A percentile compares a stretch with the other conserved stretches of the same genome.
These are phyloP conservation scores for Dolichallabes microphthalmus DNA, from an alignment of 2,113 vertebrate genomes.

Conservation along the genomic window DNA sequence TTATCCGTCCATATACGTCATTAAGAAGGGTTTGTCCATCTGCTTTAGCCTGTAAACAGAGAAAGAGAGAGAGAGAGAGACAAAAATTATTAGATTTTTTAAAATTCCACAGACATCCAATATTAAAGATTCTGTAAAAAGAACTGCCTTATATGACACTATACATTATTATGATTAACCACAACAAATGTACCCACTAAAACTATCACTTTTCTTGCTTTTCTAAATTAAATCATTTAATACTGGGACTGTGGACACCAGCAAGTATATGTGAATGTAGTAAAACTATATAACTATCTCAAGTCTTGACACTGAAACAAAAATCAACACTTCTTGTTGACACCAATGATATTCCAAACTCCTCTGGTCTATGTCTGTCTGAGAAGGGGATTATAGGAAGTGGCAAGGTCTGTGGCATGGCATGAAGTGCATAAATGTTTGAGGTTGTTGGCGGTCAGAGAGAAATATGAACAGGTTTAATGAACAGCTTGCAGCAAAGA, in stretches of 20 bases:
- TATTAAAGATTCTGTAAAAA: background rate
- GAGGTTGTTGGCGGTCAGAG: conserved; percentile 23
- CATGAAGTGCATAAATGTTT: background rate
- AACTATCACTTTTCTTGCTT: background rate
- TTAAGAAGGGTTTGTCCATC: conserved; percentile 78
- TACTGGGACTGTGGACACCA: too few relatives aligned
- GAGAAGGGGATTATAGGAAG: background rate
- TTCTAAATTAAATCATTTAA: background rate
- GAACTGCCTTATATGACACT: background rate
- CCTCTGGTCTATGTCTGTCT: background rate
- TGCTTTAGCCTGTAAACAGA: conserved; percentile 74
- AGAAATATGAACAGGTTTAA: conserved; percentile 30
- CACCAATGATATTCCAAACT: background rate
- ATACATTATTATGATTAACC: background rate
- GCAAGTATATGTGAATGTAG: background rate
- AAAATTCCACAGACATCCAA: background rate
- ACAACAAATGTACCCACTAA: background rate
- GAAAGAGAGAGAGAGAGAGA: conserved; percentile 18
- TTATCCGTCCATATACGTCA: conserved; percentile 83
- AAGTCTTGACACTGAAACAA: background rate
- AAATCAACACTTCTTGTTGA: background rate
- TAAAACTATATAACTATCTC: background rate
- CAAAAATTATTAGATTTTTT: background rate
- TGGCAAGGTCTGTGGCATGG: background rate
- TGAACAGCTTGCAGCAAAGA: background rate